A percentile compares a stretch with the other conserved stretches of the same genome.
phyloP scores from a whole-genome alignment of 2,888 invertebrate genomes.

The Pecten maximus region DNA sequence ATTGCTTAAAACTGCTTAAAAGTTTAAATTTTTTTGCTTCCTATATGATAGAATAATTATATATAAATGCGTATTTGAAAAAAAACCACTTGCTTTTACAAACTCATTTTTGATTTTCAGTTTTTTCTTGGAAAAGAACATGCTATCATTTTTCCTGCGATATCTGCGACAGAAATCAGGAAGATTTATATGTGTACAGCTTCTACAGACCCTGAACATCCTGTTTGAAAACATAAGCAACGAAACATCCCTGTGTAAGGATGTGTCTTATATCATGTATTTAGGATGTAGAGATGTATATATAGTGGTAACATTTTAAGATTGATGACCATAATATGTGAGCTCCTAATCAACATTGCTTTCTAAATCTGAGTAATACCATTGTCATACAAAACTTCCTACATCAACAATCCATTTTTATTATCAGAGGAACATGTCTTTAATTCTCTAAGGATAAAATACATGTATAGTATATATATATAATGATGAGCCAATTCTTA shows the following conservation, averaged over 20 bases:
- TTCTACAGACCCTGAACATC: slow-evolving; percentile 98
- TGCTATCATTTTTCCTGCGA: slow-evolving; percentile 97
- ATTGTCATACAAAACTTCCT: too few species aligned
- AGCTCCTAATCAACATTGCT: too few species aligned
- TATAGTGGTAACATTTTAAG: too few species aligned
- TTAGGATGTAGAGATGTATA: not conserved
- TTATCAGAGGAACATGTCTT: too few species aligned
- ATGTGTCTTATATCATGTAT: not conserved
- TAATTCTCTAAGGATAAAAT: too few species aligned
- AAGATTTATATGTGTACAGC: slow-evolving; percentile 97
- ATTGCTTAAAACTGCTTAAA: too few species aligned
- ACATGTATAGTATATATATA: not conserved
- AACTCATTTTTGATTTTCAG: slow-evolving; percentile 85
- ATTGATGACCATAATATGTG: too few species aligned
- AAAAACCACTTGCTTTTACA: not conserved
- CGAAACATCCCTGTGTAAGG: slow-evolving; percentile 99
- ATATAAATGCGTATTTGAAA: too few species aligned
- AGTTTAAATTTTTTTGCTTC: too few species aligned
- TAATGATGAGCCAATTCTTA: not conserved
- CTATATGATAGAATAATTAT: too few species aligned
- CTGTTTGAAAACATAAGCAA: slow-evolving; percentile 99
- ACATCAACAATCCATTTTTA: too few species aligned
- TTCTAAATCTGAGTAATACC: too few species aligned
- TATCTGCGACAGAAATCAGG: slow-evolving; percentile 99
- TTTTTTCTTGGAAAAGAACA: slow-evolving; percentile 99